Conservation (phyloP, 23 tunicate species). For the Trididemnum miniatum region DNA sequence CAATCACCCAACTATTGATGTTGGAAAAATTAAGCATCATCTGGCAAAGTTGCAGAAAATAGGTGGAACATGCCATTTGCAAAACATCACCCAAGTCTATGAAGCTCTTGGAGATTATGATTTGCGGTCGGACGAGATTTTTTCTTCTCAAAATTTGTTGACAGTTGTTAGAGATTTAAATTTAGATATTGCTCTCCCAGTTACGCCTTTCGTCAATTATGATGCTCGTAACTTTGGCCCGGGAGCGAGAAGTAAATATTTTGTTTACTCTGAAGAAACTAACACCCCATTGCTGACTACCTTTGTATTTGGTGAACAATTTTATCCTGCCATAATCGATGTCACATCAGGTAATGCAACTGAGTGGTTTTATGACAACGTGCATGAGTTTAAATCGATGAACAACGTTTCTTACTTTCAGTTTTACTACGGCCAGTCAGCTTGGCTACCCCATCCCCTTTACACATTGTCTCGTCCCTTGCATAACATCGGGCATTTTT, state of each 20-base stretch:
- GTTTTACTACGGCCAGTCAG: slow-evolving; percentile 56
- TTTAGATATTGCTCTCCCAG: slow-evolving; percentile 43
- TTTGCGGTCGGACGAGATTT: slow-evolving; percentile 20
- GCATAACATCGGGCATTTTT: slow-evolving; percentile 53
- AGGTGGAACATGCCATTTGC: slow-evolving; percentile 53
- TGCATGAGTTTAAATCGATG: not conserved
- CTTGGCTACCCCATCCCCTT: slow-evolving; percentile 51
- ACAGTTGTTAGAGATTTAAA: slow-evolving; percentile 11
- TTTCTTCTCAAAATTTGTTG: not conserved
- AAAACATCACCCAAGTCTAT: slow-evolving; percentile 30
- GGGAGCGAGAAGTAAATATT: slow-evolving; percentile 20
- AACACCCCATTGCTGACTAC: slow-evolving; percentile 43
- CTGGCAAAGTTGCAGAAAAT: slow-evolving; percentile 4
- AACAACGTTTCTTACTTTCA: slow-evolving; percentile 30
- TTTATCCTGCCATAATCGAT: slow-evolving; percentile 59
- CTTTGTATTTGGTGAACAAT: not conserved
- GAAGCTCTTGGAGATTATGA: slow-evolving; percentile 43
- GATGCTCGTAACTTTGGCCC: slow-evolving; percentile 39
- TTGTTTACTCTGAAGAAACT: slow-evolving; percentile 2
- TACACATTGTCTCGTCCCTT: slow-evolving; percentile 25
- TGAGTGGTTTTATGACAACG: slow-evolving; percentile 33
- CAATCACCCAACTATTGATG: not conserved
- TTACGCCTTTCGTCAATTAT: slow-evolving; percentile 65
- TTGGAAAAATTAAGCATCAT: not conserved
- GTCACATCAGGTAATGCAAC: slow-evolving; percentile 36